Evolutionary conservation across 1,140 invertebrate species (phyloP).

Genomic region (Phthorimaea operculella): DNA sequence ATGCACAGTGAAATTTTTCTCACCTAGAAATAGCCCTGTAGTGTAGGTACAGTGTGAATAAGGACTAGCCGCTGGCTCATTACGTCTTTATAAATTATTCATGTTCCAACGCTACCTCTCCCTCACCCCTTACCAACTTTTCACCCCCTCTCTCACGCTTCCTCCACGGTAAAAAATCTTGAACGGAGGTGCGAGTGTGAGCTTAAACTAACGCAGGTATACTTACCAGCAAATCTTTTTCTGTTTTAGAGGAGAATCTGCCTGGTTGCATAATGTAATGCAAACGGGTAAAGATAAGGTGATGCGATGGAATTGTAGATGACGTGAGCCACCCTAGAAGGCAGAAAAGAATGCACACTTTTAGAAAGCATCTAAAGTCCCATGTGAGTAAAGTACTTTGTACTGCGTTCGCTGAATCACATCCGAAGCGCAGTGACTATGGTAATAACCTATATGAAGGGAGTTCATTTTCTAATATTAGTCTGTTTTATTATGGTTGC

Average conservation of each 20-base stretch:
- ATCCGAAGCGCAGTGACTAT: background rate
- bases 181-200: background rate
- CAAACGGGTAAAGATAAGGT: no score
- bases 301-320: no score
- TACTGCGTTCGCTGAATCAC: background rate
- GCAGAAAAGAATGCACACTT: no score
- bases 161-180: no score
- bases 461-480: background rate
- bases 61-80: conserved; percentile 33
- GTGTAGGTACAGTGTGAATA: conserved; percentile 14
- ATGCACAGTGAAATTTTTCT: no score
- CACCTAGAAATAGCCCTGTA: background rate
- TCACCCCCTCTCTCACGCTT: background rate
- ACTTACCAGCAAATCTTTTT: no score
- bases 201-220: background rate
- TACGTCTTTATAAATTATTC: conserved; percentile 40
- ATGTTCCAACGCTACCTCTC: conserved; percentile 18
- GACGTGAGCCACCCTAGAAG: no score
- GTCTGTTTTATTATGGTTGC: background rate
- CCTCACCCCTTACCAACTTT: conserved; percentile 1
- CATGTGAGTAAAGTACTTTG: background rate
- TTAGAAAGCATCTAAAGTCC: no score
- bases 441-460: background rate
- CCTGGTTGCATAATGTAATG: no score
- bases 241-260: no score